These are phyloP conservation scores for Melipona bicolor DNA, from an alignment of 2,888 invertebrate genomes.

Conservation along the genomic window DNA sequence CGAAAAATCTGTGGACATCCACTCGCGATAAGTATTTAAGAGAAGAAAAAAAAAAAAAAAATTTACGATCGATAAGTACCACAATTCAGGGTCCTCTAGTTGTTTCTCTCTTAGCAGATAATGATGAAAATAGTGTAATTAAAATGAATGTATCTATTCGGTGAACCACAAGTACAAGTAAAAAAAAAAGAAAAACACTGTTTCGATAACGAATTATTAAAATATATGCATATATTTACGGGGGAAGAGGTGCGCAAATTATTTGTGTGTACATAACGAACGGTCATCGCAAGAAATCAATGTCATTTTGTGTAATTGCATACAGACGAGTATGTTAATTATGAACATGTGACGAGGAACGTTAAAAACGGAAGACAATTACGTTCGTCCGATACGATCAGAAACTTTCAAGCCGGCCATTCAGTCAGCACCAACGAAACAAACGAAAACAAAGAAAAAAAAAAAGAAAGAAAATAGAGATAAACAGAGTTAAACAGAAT, in stretches of 20 bases:
- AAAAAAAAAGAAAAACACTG: conserved; percentile 34
- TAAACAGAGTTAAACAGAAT: neutral
- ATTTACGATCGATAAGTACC: conserved; percentile 68
- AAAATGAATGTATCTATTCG: conserved; percentile 62
- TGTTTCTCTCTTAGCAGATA: conserved; percentile 63
- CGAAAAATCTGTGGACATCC: conserved; percentile 39
- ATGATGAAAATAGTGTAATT: conserved; percentile 53
- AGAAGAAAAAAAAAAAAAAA: no score
- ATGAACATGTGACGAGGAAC: conserved; percentile 18
- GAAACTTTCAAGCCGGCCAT: conserved; percentile 15
- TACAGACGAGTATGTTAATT: conserved; percentile 35
- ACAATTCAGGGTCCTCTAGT: conserved; percentile 75
- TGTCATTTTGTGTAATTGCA: conserved; percentile 42
- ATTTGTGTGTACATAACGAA: conserved; percentile 49
- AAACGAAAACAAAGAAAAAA: neutral
- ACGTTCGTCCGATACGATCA: conserved; percentile 1
- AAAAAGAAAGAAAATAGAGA: neutral
- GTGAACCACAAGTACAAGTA: conserved; percentile 72
- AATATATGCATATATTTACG: conserved; percentile 53
- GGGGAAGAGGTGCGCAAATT: conserved; percentile 25
- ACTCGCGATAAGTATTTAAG: conserved; percentile 62
- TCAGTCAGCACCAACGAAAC: neutral
- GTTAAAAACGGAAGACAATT: conserved; percentile 39
- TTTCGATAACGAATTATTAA: conserved; percentile 69
- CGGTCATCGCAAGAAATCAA: conserved; percentile 31